Conservation (phyloP, 2,797 vertebrate species). For the Dryobates pubescens region DNA sequence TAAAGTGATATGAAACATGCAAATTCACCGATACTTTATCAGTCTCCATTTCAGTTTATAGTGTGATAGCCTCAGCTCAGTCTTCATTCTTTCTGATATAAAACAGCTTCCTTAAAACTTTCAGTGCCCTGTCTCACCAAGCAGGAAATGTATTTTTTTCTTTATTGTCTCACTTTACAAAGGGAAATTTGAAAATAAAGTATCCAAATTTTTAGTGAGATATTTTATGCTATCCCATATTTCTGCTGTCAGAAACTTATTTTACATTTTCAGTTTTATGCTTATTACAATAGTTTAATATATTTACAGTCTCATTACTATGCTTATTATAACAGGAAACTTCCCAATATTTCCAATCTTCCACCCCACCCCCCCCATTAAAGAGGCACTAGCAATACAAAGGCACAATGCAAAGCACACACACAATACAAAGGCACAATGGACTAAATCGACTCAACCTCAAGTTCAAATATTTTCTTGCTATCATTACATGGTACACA, state of each 20-base stretch:
- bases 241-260: background rate
- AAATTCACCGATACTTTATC: background rate
- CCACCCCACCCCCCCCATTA: background rate
- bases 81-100: background rate
- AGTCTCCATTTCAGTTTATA: background rate
- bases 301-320: slow-evolving; percentile 4
- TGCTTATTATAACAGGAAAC: background rate
- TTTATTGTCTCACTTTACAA: slow-evolving; percentile 9
- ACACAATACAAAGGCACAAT: background rate
- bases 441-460: background rate
- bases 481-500: background rate
- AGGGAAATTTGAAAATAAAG: background rate
- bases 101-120: background rate
- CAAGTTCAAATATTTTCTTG: background rate
- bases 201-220: slow-evolving; percentile 7
- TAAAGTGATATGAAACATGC: background rate
- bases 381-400: background rate
- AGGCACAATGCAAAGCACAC: background rate
- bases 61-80: background rate
- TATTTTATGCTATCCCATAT: background rate
- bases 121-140: background rate
- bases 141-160: background rate
- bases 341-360: background rate
- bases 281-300: slow-evolving; percentile 9
- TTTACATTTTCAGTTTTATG: slow-evolving; percentile 14